Percentiles rank a stretch among this genome's conserved stretches.
phyloP scores from a whole-genome alignment of 2,113 vertebrate species.

The Isurus oxyrinchus region DNA sequence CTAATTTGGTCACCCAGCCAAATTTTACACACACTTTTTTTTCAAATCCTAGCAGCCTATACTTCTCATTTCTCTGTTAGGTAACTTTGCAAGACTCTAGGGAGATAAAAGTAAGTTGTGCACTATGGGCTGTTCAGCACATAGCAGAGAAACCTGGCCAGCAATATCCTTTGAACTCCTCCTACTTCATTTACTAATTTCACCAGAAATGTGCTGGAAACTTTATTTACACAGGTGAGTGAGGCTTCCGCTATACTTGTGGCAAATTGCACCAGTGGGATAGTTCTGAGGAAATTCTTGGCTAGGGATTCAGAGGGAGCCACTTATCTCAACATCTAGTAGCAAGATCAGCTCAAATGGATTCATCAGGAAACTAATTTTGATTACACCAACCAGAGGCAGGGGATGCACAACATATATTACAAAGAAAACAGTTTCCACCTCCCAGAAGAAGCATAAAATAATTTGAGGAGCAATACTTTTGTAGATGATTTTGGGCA shows the following conservation, averaged over 20 bases:
- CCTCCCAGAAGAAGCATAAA: background rate
- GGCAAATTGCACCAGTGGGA: background rate
- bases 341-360: background rate
- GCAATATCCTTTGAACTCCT: background rate
- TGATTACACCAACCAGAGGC: background rate
- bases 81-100: too few species aligned
- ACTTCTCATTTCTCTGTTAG: background rate
- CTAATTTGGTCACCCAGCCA: background rate
- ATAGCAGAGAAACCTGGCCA: background rate
- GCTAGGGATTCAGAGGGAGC: background rate
- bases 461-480: background rate
- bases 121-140: background rate
- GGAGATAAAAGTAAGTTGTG: background rate
- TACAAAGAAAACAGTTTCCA: background rate
- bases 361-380: background rate
- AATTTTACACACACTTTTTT: background rate
- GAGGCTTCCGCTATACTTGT: background rate
- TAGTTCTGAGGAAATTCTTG: background rate
- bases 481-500: background rate
- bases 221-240: background rate
- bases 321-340: background rate
- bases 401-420: background rate
- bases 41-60: background rate
- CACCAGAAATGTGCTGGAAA: background rate
- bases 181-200: background rate